Percentiles rank a stretch among this genome's conserved stretches.
Conservation (phyloP, 2,797 vertebrate genomes). For the Notolabrus celidotus region DNA sequence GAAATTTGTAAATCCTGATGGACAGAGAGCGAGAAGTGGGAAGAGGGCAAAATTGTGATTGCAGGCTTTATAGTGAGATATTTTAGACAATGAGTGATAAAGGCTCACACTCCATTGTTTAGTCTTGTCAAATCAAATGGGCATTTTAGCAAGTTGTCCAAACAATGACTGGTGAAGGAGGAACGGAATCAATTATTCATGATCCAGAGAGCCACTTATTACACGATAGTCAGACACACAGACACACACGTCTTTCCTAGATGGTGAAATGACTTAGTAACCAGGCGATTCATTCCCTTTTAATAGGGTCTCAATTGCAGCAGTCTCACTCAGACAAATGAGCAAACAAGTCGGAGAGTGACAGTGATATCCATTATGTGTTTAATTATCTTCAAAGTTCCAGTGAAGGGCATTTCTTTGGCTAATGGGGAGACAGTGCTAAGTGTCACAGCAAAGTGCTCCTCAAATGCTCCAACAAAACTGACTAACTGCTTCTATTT, state of each 20-base stretch:
- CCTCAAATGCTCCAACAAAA: conserved; percentile 79
- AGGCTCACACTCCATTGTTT: conserved; percentile 63
- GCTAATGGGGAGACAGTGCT: conserved; percentile 84
- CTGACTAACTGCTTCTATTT: conserved; percentile 65
- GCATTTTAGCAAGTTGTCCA: conserved; percentile 77
- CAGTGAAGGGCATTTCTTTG: conserved; percentile 86
- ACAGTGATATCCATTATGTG: conserved; percentile 90
- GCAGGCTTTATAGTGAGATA: conserved; percentile 46
- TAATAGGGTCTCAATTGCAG: conserved; percentile 86
- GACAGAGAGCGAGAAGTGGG: conserved; percentile 44
- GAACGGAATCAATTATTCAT: conserved; percentile 83
- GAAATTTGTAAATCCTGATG: conserved; percentile 51
- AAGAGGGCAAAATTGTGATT: conserved; percentile 49
- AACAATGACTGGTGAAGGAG: conserved; percentile 76
- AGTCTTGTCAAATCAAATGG: conserved; percentile 79
- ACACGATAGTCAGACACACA: conserved; percentile 57
- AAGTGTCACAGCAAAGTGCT: conserved; percentile 82
- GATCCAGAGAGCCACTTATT: conserved; percentile 76
- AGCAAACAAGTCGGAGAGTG: conserved; percentile 86
- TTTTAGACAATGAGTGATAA: conserved; percentile 49
- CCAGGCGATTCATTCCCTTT: conserved; percentile 85
- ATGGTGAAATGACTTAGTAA: conserved; percentile 87
- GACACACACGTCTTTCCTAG: conserved; percentile 71
- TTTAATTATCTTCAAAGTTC: conserved; percentile 91
- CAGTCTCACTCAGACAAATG: conserved; percentile 83